Evolutionary conservation across 1,140 invertebrate genomes (phyloP), one percentile per base, ranked within the genome.

Genomic region (Leptinotarsa defecta): DNA sequence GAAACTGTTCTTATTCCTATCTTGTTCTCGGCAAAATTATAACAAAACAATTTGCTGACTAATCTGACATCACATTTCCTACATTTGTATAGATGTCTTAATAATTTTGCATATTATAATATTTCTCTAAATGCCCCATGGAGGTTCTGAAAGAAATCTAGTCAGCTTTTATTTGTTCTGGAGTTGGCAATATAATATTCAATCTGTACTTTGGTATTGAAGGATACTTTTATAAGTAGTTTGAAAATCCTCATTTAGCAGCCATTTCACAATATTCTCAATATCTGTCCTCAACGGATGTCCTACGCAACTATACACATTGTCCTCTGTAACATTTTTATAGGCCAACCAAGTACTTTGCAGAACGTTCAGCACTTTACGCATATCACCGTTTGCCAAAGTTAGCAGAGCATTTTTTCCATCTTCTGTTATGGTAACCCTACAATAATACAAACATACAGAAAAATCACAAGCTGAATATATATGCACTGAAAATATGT

Each of bases 331-430:
- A 0, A 99, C 94, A 76, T 89, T 86, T 80, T 94, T 92, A 86
- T 93, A 97, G 8, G 97, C 96, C 86, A 94, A 88, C 87, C 84
- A 85, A 52, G 84, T 85, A 86, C 96, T 97, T 88, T 99, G 95
- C 34, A 99, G 87, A 70, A 99, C 94, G 87, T 99, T 99, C 3
- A 99, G 84, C 13, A 98, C 95, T 87, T 95, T 96, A 81, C 98
- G 90, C 98, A 99, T 99, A 87, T 99, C 98, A n/a, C 98, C 98
- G 76, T 92, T 92, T 3, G 96, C 94, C 3, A 99, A 87, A 11
- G 93, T 93, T 62, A 99, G 88, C 2, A 99, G 84, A 1, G 98
- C 97, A 79, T 96, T 90, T 84, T 95, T 94, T 2, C 97, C 98
- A 89, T 96, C 94, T 74, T 96, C 92, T 0, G 92, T 92, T n/a